Conservation (phyloP, 2,888 invertebrate genomes). For the Diploptera punctata region DNA sequence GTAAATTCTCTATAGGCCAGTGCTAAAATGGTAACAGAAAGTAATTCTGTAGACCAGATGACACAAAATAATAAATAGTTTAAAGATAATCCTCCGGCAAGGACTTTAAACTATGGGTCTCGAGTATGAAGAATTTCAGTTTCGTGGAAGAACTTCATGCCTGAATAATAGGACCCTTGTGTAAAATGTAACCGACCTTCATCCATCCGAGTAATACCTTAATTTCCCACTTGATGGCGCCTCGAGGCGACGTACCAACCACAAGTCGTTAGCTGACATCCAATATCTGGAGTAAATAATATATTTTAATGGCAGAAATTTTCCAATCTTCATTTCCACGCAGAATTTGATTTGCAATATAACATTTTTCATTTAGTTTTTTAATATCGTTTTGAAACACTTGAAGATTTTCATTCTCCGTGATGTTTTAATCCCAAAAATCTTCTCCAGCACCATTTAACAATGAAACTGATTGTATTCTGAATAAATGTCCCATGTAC, state of each 20-base stretch:
- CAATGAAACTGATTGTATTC: background rate
- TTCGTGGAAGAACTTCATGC: too few relatives aligned
- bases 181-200: too few relatives aligned
- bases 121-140: too few relatives aligned
- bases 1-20: too few relatives aligned
- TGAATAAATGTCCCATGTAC: background rate
- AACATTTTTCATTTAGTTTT: background rate
- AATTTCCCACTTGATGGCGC: background rate
- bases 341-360: background rate
- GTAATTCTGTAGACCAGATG: too few relatives aligned
- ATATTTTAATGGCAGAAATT: background rate
- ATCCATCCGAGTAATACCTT: too few relatives aligned
- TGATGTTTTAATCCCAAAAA: background rate
- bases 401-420: background rate
- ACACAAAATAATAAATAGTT: too few relatives aligned
- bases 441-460: background rate
- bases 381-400: background rate
- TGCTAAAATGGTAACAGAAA: too few relatives aligned
- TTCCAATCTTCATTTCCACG: background rate
- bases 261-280: background rate
- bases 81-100: too few relatives aligned
- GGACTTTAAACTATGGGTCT: too few relatives aligned
- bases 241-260: background rate
- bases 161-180: background rate
- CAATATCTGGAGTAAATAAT: background rate